Evolutionary conservation across 1,140 invertebrate genomes (phyloP), one percentile per base, ranked within the genome.

Genomic region (Drosophila miranda): DNA sequence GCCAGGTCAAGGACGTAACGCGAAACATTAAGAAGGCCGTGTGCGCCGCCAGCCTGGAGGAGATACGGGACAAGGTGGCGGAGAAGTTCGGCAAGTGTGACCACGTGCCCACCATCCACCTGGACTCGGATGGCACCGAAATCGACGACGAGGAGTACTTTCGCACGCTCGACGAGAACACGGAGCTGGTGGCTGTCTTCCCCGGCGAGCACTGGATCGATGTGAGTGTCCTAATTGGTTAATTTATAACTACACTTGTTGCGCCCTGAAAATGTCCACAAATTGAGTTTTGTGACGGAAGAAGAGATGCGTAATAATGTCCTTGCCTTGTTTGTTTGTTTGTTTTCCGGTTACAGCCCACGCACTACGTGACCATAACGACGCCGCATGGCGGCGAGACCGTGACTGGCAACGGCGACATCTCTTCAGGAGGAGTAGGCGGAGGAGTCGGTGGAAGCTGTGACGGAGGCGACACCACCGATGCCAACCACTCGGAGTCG

Each of bases 131-230:
- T 91, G 96, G 95, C 16, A 97, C 96, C 1, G 96, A 97, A 92
- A 95, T 97, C 38, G 96, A 97, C 75, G 96, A 96, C 81, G 95
- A 97, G 90, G 96, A 97, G 87, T 97, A 97, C 90, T 97, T 97
- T 90, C 94, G 94, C 38, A 97, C 96, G 1, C 91, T 97, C 52
- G 95, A 97, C 79, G 94, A 93, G 62, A 95, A 97, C 78, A 96
- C 96, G 6, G 94, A 93, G 81, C 92, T 97, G 68, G 97, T 97
- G 94, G 93, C 96, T 6, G 92, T 97, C 21, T 93, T 94, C 51
- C 93, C 93, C 14, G 93, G 94, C 67, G 94, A 97, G 90, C 95
- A 95, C 78, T 96, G 96, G 96, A 91, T 93, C 26, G 90, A 91
- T 87, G 90, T 91, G 55, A 89, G 90, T 90, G 4, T 5, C 13